phyloP scores from a whole-genome alignment of 1,140 invertebrate species.

The Drosophila willistoni region DNA sequence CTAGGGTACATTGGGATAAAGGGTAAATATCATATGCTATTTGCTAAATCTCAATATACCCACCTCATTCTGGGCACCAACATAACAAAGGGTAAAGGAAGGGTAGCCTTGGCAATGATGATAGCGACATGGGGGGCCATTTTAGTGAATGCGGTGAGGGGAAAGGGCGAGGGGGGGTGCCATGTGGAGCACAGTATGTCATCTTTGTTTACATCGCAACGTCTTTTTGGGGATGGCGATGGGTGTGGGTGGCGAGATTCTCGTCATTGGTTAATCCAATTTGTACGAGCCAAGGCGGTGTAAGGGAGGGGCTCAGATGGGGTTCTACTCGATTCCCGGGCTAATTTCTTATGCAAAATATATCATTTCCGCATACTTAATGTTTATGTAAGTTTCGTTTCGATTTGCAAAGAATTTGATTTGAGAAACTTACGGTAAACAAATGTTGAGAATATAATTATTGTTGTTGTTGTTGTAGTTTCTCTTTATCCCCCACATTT shows the following conservation, averaged over 20 bases:
- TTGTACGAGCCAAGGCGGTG: neutral
- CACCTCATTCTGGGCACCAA: neutral
- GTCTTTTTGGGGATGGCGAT: neutral
- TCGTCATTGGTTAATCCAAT: constrained; percentile 7
- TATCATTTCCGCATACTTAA: constrained; percentile 6
- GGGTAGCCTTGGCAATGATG: neutral
- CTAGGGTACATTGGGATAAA: no score
- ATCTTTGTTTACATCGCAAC: constrained; percentile 8
- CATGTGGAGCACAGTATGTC: neutral
- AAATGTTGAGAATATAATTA: neutral
- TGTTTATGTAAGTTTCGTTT: constrained; percentile 5
- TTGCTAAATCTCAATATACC: neutral
- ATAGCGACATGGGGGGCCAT: neutral
- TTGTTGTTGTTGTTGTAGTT: neutral
- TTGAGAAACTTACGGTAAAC: constrained; percentile 11
- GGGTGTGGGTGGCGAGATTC: neutral
- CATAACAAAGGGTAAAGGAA: neutral
- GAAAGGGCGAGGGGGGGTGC: neutral
- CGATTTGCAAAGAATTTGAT: neutral
- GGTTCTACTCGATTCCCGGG: neutral
- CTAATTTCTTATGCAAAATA: constrained; percentile 11
- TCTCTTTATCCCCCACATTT: neutral
- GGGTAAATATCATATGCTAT: neutral
- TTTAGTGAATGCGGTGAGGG: neutral
- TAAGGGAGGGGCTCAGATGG: neutral